Evolutionary conservation across 2,113 vertebrate species (phyloP).

Genomic region (Xiphorhynchus elegans): DNA sequence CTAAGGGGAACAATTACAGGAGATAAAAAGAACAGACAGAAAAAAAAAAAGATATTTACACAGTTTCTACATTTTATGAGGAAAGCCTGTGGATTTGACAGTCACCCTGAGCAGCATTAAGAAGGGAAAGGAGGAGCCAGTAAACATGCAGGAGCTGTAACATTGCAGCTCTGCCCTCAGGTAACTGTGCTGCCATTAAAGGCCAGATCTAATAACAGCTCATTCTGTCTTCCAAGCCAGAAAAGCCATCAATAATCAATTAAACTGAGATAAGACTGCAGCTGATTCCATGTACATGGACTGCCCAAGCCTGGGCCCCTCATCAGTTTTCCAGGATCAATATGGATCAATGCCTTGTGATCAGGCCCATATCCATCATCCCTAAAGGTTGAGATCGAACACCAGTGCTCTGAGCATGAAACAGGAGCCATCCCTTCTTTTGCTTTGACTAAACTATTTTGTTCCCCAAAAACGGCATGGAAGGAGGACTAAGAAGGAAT

Average conservation of each 20-base stretch:
- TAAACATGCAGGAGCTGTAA: background rate
- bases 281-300: background rate
- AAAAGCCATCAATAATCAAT: conserved; percentile 27
- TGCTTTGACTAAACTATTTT: background rate
- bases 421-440: background rate
- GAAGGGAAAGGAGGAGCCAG: conserved; percentile 14
- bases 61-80: conserved; percentile 44
- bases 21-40: conserved; percentile 34
- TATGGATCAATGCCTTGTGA: background rate
- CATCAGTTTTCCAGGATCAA: background rate
- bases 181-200: background rate
- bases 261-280: background rate
- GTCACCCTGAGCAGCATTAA: conserved; percentile 67
- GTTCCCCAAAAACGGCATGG: accelerated
- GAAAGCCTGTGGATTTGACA: conserved; percentile 38
- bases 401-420: background rate
- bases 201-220: background rate
- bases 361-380: background rate
- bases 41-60: background rate
- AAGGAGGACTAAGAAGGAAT: background rate
- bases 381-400: background rate
- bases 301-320: background rate
- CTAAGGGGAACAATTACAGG: conserved; percentile 61
- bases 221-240: background rate
- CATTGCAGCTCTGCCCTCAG: background rate